phyloP scores from a whole-genome alignment of 2,113 vertebrate species.

The Misgurnus anguillicaudatus region DNA sequence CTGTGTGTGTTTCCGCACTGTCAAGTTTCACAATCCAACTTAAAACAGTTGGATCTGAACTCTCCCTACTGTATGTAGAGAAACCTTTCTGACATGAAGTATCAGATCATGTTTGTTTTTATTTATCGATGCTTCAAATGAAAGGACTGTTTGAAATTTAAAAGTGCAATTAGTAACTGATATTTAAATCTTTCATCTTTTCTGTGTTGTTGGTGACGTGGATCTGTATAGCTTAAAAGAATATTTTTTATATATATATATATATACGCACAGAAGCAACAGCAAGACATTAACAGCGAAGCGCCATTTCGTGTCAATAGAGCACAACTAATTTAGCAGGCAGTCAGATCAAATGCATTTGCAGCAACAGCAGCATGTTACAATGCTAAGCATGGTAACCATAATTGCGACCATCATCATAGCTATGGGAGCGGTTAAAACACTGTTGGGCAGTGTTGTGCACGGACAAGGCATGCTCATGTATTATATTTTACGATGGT shows the following conservation, averaged over 20 bases:
- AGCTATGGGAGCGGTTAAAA: conserved; percentile 53
- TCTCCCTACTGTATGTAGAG: conserved; percentile 60
- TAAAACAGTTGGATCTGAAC: conserved; percentile 58
- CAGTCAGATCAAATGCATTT: conserved; percentile 44
- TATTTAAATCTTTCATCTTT: conserved; percentile 69
- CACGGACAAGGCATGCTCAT: conserved; percentile 63
- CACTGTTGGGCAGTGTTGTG: conserved; percentile 52
- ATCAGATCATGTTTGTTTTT: conserved; percentile 59
- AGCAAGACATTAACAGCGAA: conserved; percentile 49
- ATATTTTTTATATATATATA: conserved; percentile 64
- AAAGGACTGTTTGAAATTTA: conserved; percentile 71
- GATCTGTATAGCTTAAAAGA: conserved; percentile 66
- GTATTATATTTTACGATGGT: conserved; percentile 60
- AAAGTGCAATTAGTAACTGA: conserved; percentile 81
- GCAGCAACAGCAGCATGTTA: conserved; percentile 59
- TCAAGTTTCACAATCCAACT: conserved; percentile 61
- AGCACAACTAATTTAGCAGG: conserved; percentile 62
- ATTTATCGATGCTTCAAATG: conserved; percentile 65
- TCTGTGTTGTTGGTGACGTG: conserved; percentile 66
- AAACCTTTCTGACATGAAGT: conserved; percentile 54
- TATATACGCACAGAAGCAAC: conserved; percentile 57
- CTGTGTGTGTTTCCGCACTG: conserved; percentile 65
- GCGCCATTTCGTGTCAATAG: conserved; percentile 55
- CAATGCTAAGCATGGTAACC: conserved; percentile 54
- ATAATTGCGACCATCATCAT: conserved; percentile 54